Evolutionary conservation across 1,140 invertebrate species (phyloP).

Genomic region (Drosophila punjabiensis): DNA sequence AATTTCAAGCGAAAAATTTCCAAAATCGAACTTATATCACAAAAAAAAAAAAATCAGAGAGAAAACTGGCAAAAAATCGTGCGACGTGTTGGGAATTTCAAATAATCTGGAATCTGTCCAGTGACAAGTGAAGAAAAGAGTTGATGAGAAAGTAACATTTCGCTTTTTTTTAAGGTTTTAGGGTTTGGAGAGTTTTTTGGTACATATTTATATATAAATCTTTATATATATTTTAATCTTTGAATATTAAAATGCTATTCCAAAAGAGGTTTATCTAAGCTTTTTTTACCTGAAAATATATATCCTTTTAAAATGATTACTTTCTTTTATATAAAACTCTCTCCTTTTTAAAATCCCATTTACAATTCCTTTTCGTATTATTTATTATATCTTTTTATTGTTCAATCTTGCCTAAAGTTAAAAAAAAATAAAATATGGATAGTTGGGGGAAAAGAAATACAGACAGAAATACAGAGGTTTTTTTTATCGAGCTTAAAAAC

Average conservation of each 20-base stretch:
- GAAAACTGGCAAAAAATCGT: conserved; percentile 43
- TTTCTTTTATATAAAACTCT: too few species aligned
- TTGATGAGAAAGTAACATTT: conserved; percentile 33
- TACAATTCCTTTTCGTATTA: too few species aligned
- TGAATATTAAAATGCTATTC: too few species aligned
- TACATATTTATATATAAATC: neutral
- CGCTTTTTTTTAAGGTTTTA: conserved; percentile 11
- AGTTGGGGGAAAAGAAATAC: conserved; percentile 9
- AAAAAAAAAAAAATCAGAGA: conserved; percentile 48
- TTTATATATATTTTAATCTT: neutral
- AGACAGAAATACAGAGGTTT: conserved; percentile 4
- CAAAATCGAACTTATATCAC: conserved; percentile 28
- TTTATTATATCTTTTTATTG: conserved; percentile 7
- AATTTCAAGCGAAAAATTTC: conserved; percentile 46
- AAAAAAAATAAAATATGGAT: conserved; percentile 14
- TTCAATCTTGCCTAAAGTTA: conserved; percentile 14
- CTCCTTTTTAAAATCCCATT: too few species aligned
- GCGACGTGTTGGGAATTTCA: conserved; percentile 18
- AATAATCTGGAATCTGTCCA: conserved; percentile 33
- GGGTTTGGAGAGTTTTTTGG: neutral
- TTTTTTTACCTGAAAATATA: too few species aligned
- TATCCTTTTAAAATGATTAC: too few species aligned
- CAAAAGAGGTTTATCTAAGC: neutral
- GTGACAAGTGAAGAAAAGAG: neutral
- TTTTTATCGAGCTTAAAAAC: neutral